Conservation (phyloP, 2,797 vertebrate genomes). For the Serranus cabrilla region DNA sequence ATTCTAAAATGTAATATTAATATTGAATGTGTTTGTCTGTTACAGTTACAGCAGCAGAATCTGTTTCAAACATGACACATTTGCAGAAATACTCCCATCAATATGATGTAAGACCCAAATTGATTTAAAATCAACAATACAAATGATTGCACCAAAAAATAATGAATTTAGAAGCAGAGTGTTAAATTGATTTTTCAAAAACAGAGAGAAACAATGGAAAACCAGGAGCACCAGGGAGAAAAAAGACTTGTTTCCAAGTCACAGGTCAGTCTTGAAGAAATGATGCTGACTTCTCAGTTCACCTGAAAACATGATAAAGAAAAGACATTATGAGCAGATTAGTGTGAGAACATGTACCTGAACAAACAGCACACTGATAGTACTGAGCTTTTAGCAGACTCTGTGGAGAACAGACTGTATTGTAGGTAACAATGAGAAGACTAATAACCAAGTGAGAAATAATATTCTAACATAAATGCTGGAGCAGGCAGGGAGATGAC, state of each 20-base stretch:
- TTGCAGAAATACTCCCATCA: neutral
- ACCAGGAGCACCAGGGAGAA: neutral
- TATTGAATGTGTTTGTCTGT: neutral
- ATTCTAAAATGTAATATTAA: neutral
- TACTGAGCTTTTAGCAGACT: neutral
- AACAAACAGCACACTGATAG: conserved; percentile 3
- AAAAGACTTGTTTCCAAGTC: conserved; percentile 12
- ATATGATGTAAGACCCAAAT: neutral
- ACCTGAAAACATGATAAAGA: neutral
- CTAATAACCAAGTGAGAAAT: conserved; percentile 1
- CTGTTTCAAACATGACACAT: neutral
- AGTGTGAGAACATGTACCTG: neutral
- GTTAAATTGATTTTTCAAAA: neutral
- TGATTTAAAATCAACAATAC: conserved; percentile 16
- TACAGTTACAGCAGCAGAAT: neutral
- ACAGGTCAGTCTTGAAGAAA: conserved; percentile 9
- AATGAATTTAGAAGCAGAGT: neutral
- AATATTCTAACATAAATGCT: conserved; percentile 12
- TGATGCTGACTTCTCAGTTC: conserved; percentile 1
- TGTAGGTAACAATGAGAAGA: conserved; percentile 17
- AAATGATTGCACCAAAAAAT: conserved; percentile 20
- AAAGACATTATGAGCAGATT: conserved; percentile 8
- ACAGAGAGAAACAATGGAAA: conserved; percentile 9
- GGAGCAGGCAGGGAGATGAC: conserved; percentile 9
- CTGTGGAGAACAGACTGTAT: neutral